Percentiles rank a stretch among this genome's conserved stretches.
Evolutionary conservation across 2,113 vertebrate species (phyloP).

Genomic region (Hyla sarda): DNA sequence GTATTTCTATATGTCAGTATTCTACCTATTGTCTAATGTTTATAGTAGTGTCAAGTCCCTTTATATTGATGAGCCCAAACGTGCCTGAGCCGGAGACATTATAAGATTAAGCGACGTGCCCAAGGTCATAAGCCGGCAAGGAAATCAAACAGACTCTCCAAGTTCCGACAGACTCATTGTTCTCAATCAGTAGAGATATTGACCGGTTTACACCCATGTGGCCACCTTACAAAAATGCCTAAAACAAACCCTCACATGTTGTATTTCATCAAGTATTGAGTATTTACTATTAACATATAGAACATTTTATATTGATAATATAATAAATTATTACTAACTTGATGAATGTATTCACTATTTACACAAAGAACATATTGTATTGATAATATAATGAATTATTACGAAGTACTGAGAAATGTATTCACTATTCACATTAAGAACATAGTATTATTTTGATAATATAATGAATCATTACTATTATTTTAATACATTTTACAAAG

Average conservation of each 20-base stretch:
- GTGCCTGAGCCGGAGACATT: slow-evolving; percentile 23
- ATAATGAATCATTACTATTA: background rate
- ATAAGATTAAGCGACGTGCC: slow-evolving; percentile 1
- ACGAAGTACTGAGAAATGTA: no score
- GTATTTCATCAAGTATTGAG: no score
- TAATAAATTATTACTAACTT: background rate
- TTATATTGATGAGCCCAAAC: slow-evolving; percentile 20
- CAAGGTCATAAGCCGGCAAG: slow-evolving; percentile 12
- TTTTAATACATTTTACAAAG: background rate
- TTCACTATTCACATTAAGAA: no score
- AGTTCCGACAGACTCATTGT: slow-evolving; percentile 5
- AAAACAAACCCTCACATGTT: background rate
- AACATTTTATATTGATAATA: no score
- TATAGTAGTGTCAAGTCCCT: slow-evolving; percentile 22
- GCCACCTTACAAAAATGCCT: background rate
- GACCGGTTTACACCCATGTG: slow-evolving; percentile 1
- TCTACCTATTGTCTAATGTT: slow-evolving; percentile 13
- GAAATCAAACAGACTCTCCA: background rate
- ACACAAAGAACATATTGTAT: no score
- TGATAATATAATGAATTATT: background rate
- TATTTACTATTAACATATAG: no score
- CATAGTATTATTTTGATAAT: no score
- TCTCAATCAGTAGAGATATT: slow-evolving; percentile 24
- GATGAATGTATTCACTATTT: no score
- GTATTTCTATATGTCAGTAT: background rate